These are phyloP conservation scores for Saccostrea glomerata DNA, from an alignment of 1,140 invertebrate species.

Conservation along the genomic window DNA sequence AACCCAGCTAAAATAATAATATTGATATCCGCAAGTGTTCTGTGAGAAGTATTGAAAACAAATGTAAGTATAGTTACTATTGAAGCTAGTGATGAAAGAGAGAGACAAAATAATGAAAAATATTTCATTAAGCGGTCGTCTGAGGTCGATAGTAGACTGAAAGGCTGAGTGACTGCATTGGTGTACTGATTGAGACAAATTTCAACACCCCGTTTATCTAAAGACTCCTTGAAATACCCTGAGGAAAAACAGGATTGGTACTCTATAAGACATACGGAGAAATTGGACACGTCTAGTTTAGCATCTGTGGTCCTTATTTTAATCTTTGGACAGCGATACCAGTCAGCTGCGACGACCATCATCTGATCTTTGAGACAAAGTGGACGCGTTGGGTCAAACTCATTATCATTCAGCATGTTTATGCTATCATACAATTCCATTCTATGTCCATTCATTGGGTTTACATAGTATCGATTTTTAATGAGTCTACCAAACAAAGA, in stretches of 20 bases:
- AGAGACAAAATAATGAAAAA: not conserved
- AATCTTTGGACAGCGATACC: slow-evolving; percentile 17
- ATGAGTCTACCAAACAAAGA: not conserved
- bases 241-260: not conserved
- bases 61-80: not conserved
- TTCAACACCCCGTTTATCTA: not conserved
- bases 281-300: not conserved
- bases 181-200: not conserved
- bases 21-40: not conserved
- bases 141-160: not conserved
- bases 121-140: not conserved
- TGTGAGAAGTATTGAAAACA: not conserved
- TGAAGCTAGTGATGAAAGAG: not conserved
- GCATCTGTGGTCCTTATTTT: not conserved
- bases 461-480: not conserved
- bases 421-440: not conserved
- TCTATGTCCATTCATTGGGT: not conserved
- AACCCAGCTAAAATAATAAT: not conserved
- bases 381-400: no score
- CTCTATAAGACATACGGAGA: not conserved
- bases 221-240: not conserved
- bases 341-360: not conserved
- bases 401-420: not conserved
- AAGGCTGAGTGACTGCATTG: not conserved
- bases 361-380: not conserved